These are phyloP conservation scores for Hucho hucho DNA, from an alignment of 2,113 vertebrate species.

Conservation along the genomic window DNA sequence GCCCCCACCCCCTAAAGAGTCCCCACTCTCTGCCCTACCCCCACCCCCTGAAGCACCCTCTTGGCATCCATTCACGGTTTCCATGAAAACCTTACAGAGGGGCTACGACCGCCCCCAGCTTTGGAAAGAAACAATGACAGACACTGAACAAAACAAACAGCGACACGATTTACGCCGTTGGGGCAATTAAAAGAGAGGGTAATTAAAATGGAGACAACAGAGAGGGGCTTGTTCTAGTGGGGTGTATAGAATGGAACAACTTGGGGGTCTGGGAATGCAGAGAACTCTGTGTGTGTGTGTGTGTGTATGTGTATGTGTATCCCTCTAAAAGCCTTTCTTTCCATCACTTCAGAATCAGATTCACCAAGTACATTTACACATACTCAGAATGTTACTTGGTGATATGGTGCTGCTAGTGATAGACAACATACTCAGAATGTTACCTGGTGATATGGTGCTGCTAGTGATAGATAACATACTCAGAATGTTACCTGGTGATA, in stretches of 20 bases:
- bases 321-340: no score
- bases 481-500: no score
- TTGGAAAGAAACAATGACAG: not conserved
- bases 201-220: slow-evolving; percentile 12
- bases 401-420: no score
- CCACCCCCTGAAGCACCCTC: not conserved
- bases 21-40: not conserved
- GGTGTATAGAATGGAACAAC: not conserved
- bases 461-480: no score
- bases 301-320: no score
- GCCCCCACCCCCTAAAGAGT: no score
- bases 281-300: not conserved
- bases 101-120: slow-evolving; percentile 1
- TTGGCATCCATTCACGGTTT: not conserved
- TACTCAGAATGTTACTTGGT: no score
- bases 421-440: no score
- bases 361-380: no score
- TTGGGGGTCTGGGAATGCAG: not conserved
- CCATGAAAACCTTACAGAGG: slow-evolving; percentile 3
- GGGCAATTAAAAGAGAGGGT: slow-evolving; percentile 14
- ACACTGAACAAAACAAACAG: slow-evolving; percentile 15
- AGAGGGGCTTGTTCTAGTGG: slow-evolving; percentile 4
- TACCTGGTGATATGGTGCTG: no score
- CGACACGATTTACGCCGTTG: slow-evolving; percentile 30
- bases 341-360: no score